Conservation (phyloP, 2,797 vertebrate species). For the Sebastes hubbsi region DNA sequence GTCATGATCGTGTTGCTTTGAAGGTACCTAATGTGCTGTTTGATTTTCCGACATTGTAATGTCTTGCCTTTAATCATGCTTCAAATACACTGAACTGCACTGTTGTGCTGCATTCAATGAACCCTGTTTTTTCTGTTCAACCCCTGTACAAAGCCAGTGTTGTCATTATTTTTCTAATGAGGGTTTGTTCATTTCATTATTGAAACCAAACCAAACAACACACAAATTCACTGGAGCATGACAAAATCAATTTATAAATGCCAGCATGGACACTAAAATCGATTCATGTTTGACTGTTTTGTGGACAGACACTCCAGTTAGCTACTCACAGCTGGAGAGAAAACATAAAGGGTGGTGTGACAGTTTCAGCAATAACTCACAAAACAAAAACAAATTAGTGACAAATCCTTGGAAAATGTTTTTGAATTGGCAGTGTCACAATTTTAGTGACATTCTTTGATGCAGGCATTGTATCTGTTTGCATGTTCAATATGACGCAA, state of each 20-base stretch:
- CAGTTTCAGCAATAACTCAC: background rate
- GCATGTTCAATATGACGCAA: background rate
- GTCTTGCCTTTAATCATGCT: conserved; percentile 23
- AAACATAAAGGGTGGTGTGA: background rate
- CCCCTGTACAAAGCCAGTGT: background rate
- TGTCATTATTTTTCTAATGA: background rate
- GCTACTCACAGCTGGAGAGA: background rate
- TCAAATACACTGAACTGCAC: conserved; percentile 25
- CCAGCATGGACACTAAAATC: background rate
- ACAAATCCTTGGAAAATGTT: background rate
- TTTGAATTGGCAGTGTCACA: background rate
- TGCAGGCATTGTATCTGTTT: background rate
- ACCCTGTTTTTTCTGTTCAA: background rate
- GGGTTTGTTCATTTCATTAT: background rate
- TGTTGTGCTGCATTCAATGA: conserved; percentile 21
- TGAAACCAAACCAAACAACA: background rate
- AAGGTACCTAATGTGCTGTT: conserved; percentile 21
- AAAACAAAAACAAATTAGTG: background rate
- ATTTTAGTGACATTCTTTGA: background rate
- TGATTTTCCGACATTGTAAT: conserved; percentile 29
- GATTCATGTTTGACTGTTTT: background rate
- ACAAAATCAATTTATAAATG: background rate
- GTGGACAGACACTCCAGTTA: background rate
- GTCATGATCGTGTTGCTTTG: conserved; percentile 21
- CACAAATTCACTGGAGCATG: background rate